Evolutionary conservation across 2,888 invertebrate species (phyloP).

Genomic region (Tenthredo amoena): DNA sequence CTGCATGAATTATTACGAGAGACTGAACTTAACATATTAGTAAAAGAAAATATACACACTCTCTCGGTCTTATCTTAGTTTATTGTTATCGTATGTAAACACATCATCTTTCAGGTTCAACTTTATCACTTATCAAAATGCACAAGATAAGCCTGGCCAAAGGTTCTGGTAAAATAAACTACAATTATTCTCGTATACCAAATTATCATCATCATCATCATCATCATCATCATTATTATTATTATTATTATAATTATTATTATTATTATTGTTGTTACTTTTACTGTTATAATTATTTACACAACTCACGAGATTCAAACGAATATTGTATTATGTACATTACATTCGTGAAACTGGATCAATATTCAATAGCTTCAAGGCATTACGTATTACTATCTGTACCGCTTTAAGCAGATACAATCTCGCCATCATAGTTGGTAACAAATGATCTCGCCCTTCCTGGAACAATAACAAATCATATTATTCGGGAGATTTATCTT

Average conservation of each 20-base stretch:
- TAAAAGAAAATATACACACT: background rate
- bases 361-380: constrained; percentile 84
- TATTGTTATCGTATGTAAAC: constrained; percentile 44
- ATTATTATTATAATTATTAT: background rate
- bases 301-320: background rate
- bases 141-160: constrained; percentile 16
- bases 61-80: constrained; percentile 36
- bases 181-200: background rate
- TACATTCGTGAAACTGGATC: constrained; percentile 86
- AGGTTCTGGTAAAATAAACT: background rate
- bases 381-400: constrained; percentile 83
- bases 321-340: constrained; percentile 58
- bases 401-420: constrained; percentile 85
- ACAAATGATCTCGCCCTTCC: constrained; percentile 85
- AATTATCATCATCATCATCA: background rate
- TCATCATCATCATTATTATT: background rate
- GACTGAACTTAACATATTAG: background rate
- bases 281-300: background rate
- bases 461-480: constrained; percentile 76
- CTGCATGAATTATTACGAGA: background rate
- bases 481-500: background rate
- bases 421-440: constrained; percentile 85
- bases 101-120: constrained; percentile 45
- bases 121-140: constrained; percentile 38
- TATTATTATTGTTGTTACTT: background rate